A percentile compares a stretch with the other conserved stretches of the same genome.
Conservation (phyloP, 2,113 vertebrate genomes). For the Phyllostomus discolor region DNA sequence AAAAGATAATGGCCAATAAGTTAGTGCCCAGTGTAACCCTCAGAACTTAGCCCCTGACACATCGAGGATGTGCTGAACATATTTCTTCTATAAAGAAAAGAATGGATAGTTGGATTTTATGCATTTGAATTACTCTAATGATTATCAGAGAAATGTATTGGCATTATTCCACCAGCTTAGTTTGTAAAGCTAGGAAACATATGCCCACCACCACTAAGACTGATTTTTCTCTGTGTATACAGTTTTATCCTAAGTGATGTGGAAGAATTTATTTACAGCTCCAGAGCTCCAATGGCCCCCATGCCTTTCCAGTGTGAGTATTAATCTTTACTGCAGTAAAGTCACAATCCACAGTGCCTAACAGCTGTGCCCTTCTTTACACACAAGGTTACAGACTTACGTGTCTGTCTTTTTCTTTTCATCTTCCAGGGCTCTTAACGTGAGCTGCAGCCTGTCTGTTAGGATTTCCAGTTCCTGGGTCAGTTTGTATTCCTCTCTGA, state of each 20-base stretch:
- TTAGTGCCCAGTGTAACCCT: neutral
- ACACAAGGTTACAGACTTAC: slow-evolving; percentile 77
- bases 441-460: slow-evolving; percentile 97
- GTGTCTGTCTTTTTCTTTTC: slow-evolving; percentile 99
- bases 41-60: neutral
- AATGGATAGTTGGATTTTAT: neutral
- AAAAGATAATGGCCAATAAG: neutral
- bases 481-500: slow-evolving; percentile 98
- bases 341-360: accelerated
- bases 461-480: slow-evolving; percentile 98
- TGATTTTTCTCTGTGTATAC: neutral
- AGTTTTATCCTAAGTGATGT: neutral
- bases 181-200: neutral
- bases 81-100: neutral
- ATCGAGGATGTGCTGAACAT: no score
- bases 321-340: neutral
- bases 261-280: neutral
- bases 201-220: neutral
- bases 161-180: neutral
- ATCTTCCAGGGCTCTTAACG: slow-evolving; percentile 93
- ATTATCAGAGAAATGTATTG: neutral
- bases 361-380: neutral
- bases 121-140: neutral
- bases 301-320: accelerated
- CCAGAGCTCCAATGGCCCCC: accelerated